Conservation (phyloP, 2,888 invertebrate species). For the Scotopteryx bipunctaria region DNA sequence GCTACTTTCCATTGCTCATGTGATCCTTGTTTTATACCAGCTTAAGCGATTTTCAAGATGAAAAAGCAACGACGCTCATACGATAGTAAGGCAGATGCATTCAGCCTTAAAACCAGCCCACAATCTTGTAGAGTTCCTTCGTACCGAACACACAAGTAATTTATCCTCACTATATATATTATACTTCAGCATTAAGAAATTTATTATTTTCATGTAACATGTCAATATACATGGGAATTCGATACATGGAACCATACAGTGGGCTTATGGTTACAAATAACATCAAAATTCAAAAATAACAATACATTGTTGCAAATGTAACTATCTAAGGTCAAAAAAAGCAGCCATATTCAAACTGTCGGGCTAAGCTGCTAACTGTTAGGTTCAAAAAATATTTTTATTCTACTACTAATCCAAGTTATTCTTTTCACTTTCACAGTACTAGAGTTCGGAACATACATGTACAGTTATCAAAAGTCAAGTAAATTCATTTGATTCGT, state of each 20-base stretch:
- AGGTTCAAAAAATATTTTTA: not conserved
- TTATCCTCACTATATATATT: no score
- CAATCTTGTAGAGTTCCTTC: no score
- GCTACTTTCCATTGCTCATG: no score
- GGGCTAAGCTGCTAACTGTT: not conserved
- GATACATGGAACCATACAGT: no score
- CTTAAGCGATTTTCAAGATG: no score
- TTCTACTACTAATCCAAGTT: not conserved
- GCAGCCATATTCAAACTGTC: not conserved
- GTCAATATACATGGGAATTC: not conserved
- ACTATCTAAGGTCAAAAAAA: not conserved
- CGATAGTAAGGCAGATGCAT: no score
- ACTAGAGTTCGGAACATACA: constrained; percentile 3
- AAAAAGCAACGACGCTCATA: no score
- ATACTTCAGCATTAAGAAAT: no score
- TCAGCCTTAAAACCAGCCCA: no score
- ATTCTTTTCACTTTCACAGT: not conserved
- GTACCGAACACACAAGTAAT: no score
- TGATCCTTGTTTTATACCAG: no score
- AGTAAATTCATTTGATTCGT: constrained; percentile 17
- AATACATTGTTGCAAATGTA: not conserved
- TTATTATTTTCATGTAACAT: not conserved
- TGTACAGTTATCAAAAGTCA: constrained; percentile 3
- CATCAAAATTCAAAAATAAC: not conserved
- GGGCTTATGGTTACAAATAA: not conserved